Evolutionary conservation across 2,888 invertebrate species (phyloP).

Genomic region (Chaetogeoica ovagalla): DNA sequence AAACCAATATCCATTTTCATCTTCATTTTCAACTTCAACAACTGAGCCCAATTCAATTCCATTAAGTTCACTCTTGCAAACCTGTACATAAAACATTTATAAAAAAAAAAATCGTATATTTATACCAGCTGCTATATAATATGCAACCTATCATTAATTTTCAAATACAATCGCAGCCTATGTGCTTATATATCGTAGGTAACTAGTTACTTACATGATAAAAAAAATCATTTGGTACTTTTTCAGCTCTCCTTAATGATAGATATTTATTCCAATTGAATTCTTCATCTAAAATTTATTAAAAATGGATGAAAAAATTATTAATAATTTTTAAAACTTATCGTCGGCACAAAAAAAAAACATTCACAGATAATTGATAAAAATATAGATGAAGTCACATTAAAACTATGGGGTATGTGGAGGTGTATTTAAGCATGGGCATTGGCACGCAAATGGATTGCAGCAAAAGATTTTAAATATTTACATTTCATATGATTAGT

Average conservation of each 20-base stretch:
- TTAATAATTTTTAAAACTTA: too few species aligned
- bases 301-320: neutral
- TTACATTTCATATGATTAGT: too few species aligned
- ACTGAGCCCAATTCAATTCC: slow-evolving; percentile 37
- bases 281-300: neutral
- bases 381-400: too few species aligned
- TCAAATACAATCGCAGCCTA: neutral
- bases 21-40: slow-evolving; percentile 42
- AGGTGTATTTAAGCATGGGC: too few species aligned
- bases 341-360: too few species aligned
- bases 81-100: neutral
- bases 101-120: neutral
- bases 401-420: too few species aligned
- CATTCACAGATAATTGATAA: too few species aligned
- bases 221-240: slow-evolving; percentile 45
- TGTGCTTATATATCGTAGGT: neutral
- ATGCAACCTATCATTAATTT: too few species aligned
- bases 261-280: slow-evolving; percentile 47
- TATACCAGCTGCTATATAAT: too few species aligned
- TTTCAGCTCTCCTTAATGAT: neutral
- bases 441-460: too few species aligned
- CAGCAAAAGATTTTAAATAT: too few species aligned
- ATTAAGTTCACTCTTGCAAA: slow-evolving; percentile 44
- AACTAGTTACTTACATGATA: slow-evolving; percentile 31
- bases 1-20: slow-evolving; percentile 37